Evolutionary conservation across 2,797 vertebrate genomes (phyloP).

Genomic region (Myotis findleyi): DNA sequence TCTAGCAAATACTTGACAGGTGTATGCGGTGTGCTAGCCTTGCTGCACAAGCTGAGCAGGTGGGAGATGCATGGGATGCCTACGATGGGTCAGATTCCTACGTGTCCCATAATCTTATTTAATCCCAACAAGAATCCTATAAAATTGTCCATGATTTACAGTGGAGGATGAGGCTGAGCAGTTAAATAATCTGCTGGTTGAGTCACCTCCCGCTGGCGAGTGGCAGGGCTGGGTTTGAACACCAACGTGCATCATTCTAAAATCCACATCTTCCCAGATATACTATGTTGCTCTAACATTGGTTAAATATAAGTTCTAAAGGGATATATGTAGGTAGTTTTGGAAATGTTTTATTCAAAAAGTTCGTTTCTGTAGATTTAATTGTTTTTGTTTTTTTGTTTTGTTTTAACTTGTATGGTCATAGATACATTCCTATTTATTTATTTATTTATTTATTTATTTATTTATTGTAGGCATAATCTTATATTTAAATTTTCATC

Average conservation of each 20-base stretch:
- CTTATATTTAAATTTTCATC: neutral
- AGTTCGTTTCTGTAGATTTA: neutral
- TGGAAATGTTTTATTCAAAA: constrained; percentile 21
- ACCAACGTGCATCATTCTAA: accelerated
- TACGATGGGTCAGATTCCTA: neutral
- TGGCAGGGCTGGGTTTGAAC: neutral
- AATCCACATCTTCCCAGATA: neutral
- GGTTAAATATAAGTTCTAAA: neutral
- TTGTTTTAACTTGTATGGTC: no score
- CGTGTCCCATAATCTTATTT: neutral
- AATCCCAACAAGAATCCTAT: neutral
- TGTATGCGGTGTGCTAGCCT: neutral
- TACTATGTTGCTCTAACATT: neutral
- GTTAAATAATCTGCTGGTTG: neutral
- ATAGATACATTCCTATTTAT: no score
- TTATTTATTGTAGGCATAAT: neutral
- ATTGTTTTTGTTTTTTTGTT: no score
- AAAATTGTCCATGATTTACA: neutral
- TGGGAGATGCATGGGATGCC: neutral
- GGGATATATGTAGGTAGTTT: neutral
- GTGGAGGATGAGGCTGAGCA: neutral
- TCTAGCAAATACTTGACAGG: neutral
- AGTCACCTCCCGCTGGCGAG: neutral
- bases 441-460: no score
- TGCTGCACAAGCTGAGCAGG: neutral